These are phyloP conservation scores for Pandion haliaetus DNA, from an alignment of 2,113 vertebrate genomes.

Conservation along the genomic window DNA sequence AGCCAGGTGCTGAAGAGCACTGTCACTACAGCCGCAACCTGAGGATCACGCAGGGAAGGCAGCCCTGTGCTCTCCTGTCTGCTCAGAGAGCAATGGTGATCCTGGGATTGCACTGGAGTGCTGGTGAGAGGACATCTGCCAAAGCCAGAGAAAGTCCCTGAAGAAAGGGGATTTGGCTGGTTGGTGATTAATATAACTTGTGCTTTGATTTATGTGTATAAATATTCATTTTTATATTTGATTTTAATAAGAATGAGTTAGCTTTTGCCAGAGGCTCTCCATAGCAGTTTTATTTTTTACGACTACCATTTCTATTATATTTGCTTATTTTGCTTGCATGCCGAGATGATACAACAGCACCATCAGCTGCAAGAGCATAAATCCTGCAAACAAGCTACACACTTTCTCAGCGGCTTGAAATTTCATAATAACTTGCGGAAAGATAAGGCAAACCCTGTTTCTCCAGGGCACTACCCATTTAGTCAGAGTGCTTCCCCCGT, in stretches of 20 bases:
- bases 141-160: background rate
- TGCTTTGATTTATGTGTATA: background rate
- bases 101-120: background rate
- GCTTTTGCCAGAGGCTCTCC: background rate
- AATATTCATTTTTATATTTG: background rate
- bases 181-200: background rate
- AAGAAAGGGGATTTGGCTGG: background rate
- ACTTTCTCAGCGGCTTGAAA: background rate
- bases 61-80: background rate
- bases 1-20: background rate
- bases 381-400: background rate
- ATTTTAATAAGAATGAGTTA: background rate
- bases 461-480: background rate
- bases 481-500: background rate
- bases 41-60: background rate
- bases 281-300: background rate
- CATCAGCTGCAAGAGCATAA: background rate
- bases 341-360: background rate
- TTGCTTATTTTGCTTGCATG: background rate
- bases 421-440: background rate
- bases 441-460: background rate
- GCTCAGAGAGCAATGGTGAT: background rate
- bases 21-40: fast-evolving
- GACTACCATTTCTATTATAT: background rate
- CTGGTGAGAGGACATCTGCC: background rate